These are phyloP conservation scores for Dendronephthya gigantea DNA, from an alignment of 64 coral and sea anemone genomes.

Conservation along the genomic window DNA sequence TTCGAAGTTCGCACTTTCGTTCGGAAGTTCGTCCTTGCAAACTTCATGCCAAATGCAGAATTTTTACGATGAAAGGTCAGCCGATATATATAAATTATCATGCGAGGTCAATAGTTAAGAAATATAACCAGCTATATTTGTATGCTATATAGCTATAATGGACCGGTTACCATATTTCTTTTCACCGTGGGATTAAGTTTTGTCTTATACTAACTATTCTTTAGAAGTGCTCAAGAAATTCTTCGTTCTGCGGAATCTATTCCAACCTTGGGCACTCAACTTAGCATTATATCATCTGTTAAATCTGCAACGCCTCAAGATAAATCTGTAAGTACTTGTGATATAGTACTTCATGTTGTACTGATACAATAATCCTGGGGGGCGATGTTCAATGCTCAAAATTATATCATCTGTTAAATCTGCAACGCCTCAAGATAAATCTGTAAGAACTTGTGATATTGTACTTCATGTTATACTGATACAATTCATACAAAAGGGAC, in stretches of 20 bases:
- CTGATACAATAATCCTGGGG: background rate
- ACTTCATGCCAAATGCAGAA: no score
- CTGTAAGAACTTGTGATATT: slow-evolving; percentile 35
- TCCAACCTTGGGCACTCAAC: slow-evolving; percentile 81
- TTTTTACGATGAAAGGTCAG: no score
- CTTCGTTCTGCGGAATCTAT: slow-evolving; percentile 79
- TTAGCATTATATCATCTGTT: slow-evolving; percentile 78
- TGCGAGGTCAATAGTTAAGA: no score
- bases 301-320: slow-evolving; percentile 76
- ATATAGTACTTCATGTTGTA: background rate
- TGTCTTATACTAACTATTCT: background rate
- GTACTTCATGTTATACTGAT: background rate
- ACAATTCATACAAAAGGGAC: no score
- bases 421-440: slow-evolving; percentile 60
- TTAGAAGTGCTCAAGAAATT: slow-evolving; percentile 55
- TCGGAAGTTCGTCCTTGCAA: no score
- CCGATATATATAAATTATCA: no score
- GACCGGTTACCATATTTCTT: no score
- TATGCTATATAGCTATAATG: no score
- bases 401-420: slow-evolving; percentile 88
- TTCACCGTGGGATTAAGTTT: no score
- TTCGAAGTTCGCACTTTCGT: no score
- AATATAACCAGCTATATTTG: no score
- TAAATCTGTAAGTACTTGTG: slow-evolving; percentile 47
- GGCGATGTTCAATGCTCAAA: slow-evolving; percentile 15